Evolutionary conservation across 2,797 vertebrate species (phyloP), one percentile per base, ranked within the genome.

Genomic region (Pipistrellus nathusii): DNA sequence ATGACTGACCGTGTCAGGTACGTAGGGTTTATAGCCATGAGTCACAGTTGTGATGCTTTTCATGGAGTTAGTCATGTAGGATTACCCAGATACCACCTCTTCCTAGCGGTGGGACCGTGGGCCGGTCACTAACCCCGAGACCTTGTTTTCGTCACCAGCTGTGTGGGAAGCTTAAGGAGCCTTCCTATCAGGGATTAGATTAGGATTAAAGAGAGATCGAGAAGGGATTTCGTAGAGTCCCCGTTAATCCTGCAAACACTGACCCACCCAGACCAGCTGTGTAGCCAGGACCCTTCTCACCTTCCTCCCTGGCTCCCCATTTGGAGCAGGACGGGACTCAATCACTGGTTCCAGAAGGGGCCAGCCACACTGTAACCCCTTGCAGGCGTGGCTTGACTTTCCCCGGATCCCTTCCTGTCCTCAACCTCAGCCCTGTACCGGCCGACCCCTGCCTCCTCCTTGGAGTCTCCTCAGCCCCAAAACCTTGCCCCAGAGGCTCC

Each of bases 131-230:
- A 13, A 23, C 38, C n/a, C 14, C 1, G 1, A 66, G 41, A 57
- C 53, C 68, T 66, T 51, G 0, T 86, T 71, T 90, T 84, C 48
- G 35, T 12, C 59, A 59, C 32, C 15, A 18, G 55, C 80, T 25
- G 59, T 27, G 17, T 5, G 55, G 35, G 23, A 38, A 51, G 62
- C 59, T 77, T 62, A 35, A 94, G 57, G 73, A 62, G 18, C 14
- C 75, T 77, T 84, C 69, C 55, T 93, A 46, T 14, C 3, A 55
- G 89, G 64, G 25, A 41, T 91, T 87, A 75, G 83, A 32, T 41
- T 30, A 66, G 59, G 88, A 95, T 95, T 85, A 87, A 38, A 89
- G 82, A 76, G 21, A 87, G 85, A 51, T 30, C 55, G 32, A 59
- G 59, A 41, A 38, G 41, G n/a, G 30, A 84, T 95, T 77, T 93